These are phyloP conservation scores for Octonoba sinensis DNA, from an alignment of 2,888 invertebrate species.

Conservation along the genomic window DNA sequence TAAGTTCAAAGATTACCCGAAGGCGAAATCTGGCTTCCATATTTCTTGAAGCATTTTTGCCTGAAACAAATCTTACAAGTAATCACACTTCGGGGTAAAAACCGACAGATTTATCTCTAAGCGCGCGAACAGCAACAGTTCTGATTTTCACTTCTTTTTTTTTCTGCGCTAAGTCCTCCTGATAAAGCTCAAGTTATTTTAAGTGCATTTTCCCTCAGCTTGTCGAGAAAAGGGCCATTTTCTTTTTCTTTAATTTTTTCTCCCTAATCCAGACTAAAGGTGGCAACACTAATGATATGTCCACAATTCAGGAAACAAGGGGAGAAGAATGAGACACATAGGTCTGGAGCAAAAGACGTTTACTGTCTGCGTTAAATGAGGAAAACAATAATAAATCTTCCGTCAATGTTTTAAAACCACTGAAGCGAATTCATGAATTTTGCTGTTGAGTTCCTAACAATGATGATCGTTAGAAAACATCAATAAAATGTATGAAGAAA, in stretches of 20 bases:
- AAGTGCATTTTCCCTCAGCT: not conserved
- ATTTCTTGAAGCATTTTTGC: too few species aligned
- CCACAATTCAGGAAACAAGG: not conserved
- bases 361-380: not conserved
- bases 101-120: slow-evolving; percentile 1
- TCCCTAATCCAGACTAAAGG: not conserved
- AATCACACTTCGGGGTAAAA: not conserved
- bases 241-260: not conserved
- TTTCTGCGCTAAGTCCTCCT: not conserved
- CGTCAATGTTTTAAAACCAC: too few species aligned
- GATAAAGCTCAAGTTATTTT: slow-evolving; percentile 6
- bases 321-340: not conserved
- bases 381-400: too few species aligned
- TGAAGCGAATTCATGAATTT: too few species aligned
- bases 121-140: slow-evolving; percentile 2
- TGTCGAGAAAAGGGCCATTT: not conserved
- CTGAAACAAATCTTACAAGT: too few species aligned
- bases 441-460: too few species aligned
- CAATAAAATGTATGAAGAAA: too few species aligned
- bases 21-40: too few species aligned
- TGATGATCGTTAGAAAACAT: too few species aligned
- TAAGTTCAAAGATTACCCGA: too few species aligned
- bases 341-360: not conserved
- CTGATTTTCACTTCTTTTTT: not conserved
- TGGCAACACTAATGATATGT: slow-evolving; percentile 5